Percentiles rank a stretch among this genome's conserved stretches.
Evolutionary conservation across 2,113 vertebrate genomes (phyloP).

Genomic region (Cariama cristata): DNA sequence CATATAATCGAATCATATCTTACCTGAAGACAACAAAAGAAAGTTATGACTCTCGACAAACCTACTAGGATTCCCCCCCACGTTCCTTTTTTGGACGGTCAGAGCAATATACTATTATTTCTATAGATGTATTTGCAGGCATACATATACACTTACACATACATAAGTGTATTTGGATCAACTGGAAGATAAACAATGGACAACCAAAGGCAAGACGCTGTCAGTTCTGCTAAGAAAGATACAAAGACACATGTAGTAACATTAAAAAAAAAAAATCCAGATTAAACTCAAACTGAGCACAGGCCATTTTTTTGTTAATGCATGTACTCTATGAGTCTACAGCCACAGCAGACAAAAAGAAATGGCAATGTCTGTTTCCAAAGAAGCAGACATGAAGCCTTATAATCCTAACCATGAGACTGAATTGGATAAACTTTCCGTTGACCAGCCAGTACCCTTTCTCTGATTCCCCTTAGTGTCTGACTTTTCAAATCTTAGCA

Average conservation of each 20-base stretch:
- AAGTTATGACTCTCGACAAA: neutral
- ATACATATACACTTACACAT: neutral
- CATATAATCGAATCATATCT: conserved; percentile 35
- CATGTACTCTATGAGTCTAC: neutral
- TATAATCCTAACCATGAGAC: neutral
- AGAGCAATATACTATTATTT: neutral
- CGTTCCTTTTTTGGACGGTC: neutral
- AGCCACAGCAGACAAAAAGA: neutral
- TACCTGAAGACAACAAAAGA: neutral
- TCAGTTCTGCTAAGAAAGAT: neutral
- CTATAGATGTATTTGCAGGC: neutral
- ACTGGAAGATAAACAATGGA: neutral
- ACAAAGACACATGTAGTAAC: neutral
- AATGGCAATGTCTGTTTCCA: neutral
- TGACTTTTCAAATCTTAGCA: neutral
- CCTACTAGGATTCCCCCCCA: neutral
- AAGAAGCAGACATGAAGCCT: neutral
- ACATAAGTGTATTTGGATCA: neutral
- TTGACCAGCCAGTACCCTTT: neutral
- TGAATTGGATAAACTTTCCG: conserved; percentile 26
- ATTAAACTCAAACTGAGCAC: conserved; percentile 15
- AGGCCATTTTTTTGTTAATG: conserved; percentile 18
- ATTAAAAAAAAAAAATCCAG: neutral
- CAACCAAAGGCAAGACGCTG: neutral
- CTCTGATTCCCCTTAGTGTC: neutral